Evolutionary conservation across 2,797 vertebrate species (phyloP).

Genomic region (Siniperca obscura): DNA sequence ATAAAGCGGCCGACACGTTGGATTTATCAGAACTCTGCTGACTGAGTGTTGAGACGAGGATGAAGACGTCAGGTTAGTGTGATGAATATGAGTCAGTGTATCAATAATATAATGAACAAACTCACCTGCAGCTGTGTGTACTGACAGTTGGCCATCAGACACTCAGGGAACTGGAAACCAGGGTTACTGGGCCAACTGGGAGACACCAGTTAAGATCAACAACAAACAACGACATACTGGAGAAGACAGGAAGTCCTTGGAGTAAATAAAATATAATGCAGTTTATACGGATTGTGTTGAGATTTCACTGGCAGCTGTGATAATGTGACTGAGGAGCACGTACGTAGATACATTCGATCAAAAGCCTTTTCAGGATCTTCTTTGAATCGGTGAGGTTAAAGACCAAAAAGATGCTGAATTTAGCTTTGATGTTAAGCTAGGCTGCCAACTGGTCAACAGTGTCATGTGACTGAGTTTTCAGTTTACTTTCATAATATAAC

Average conservation of each 20-base stretch:
- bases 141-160: conserved; percentile 95
- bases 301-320: too few relatives aligned
- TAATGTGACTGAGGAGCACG: too few relatives aligned
- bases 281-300: too few relatives aligned
- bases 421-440: too few relatives aligned
- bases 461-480: too few relatives aligned
- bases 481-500: not conserved
- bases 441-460: too few relatives aligned
- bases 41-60: too few relatives aligned
- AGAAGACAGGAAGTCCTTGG: not conserved
- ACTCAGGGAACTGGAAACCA: conserved; percentile 94
- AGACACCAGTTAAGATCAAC: conserved; percentile 51
- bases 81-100: not conserved
- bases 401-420: too few relatives aligned
- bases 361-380: too few relatives aligned
- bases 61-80: not conserved
- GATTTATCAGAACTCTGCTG: too few relatives aligned
- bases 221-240: not conserved
- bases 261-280: not conserved
- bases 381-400: not conserved
- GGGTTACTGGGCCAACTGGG: conserved; percentile 94
- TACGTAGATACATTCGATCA: too few relatives aligned
- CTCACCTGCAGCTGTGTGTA: conserved; percentile 95
- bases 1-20: too few relatives aligned
- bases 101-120: not conserved